Evolutionary conservation across 2,113 vertebrate species (phyloP).

Genomic region (Eleginops maclovinus): DNA sequence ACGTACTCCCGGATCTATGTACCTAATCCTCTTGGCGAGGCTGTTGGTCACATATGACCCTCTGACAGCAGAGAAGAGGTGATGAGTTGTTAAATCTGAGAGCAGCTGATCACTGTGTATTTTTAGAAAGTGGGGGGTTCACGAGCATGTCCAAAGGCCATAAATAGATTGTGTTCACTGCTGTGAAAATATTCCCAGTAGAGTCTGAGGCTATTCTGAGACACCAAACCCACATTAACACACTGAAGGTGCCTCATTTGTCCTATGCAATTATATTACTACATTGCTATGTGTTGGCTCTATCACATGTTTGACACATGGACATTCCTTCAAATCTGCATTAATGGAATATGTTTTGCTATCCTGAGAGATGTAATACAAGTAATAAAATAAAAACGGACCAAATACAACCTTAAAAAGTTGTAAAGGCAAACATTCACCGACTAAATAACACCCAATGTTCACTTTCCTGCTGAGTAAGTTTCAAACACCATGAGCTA

Average conservation of each 20-base stretch:
- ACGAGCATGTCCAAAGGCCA: constrained; percentile 62
- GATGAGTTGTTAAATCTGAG: constrained; percentile 81
- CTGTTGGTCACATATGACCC: constrained; percentile 58
- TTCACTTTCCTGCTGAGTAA: not conserved
- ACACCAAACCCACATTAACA: constrained; percentile 42
- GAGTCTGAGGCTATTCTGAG: constrained; percentile 68
- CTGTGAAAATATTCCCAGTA: constrained; percentile 58
- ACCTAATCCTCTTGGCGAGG: constrained; percentile 43
- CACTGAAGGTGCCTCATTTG: constrained; percentile 61
- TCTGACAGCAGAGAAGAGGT: constrained; percentile 70
- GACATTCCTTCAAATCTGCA: not conserved
- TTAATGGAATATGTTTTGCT: not conserved
- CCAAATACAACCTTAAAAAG: not conserved
- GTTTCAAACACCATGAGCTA: not conserved
- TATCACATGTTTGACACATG: not conserved
- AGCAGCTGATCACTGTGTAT: constrained; percentile 82
- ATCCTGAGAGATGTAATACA: not conserved
- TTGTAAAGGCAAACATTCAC: not conserved
- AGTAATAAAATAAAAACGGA: not conserved
- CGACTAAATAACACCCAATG: not conserved
- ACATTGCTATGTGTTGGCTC: constrained; percentile 18
- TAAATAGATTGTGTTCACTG: constrained; percentile 74
- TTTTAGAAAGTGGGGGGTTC: constrained; percentile 76
- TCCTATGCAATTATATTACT: constrained; percentile 35
- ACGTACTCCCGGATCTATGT: constrained; percentile 37